phyloP scores from a whole-genome alignment of 2,888 invertebrate genomes.

The Ommatoiulus sabulosus region DNA sequence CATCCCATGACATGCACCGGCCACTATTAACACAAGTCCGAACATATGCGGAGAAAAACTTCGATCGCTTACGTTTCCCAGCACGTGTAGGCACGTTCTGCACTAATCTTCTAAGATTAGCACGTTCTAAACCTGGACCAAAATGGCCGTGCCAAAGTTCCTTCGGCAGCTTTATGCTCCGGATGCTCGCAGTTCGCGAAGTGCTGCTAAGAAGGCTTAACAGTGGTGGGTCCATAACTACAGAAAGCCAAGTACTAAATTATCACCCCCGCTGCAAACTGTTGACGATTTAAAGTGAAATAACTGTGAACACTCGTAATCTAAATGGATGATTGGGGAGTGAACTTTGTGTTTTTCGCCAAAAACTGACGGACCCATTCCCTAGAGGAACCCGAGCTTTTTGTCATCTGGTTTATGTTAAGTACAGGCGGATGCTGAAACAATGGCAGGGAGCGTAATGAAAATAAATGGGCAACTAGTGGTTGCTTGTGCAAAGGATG shows the following conservation, averaged over 20 bases:
- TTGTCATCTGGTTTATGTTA: slow-evolving; percentile 35
- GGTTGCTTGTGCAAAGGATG: not conserved
- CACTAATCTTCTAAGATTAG: not conserved
- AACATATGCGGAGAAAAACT: not conserved
- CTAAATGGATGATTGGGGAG: slow-evolving; percentile 41
- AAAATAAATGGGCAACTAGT: slow-evolving; percentile 39
- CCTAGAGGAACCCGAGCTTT: not conserved
- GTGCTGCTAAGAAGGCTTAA: slow-evolving; percentile 22
- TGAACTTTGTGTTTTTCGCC: not conserved
- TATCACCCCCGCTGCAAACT: slow-evolving; percentile 38
- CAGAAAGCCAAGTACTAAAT: not conserved
- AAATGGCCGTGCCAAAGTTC: not conserved
- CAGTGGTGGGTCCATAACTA: slow-evolving; percentile 30
- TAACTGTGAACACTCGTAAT: slow-evolving; percentile 3
- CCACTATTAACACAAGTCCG: not conserved
- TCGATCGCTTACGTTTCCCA: not conserved
- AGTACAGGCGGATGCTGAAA: slow-evolving; percentile 12
- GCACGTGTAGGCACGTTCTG: not conserved
- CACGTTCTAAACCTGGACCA: not conserved
- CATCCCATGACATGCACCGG: not conserved
- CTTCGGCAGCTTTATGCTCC: not conserved
- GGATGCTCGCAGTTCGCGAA: not conserved
- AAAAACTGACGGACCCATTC: slow-evolving; percentile 27
- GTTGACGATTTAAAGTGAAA: slow-evolving; percentile 39
- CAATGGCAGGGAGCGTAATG: slow-evolving; percentile 9